A percentile compares a stretch with the other conserved stretches of the same genome.
Conservation (phyloP, 2,888 invertebrate genomes). For the Oscheius sp. region DNA sequence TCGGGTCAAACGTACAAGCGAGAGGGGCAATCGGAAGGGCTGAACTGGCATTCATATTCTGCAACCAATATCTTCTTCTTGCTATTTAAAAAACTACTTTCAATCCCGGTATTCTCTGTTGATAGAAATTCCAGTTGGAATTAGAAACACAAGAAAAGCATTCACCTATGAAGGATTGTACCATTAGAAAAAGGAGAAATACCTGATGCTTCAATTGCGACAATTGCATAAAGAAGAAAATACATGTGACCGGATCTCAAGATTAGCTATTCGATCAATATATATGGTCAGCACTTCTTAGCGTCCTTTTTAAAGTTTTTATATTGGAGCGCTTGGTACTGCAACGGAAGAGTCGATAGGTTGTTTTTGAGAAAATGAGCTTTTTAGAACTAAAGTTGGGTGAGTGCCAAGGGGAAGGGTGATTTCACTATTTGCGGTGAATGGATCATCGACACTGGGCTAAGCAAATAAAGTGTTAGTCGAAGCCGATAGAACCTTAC, state of each 20-base stretch:
- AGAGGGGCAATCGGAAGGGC: conserved; percentile 36
- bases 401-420: conserved; percentile 24
- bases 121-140: conserved; percentile 36
- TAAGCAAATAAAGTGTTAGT: conserved; percentile 27
- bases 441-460: conserved; percentile 31
- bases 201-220: not conserved
- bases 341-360: not conserved
- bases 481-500: not conserved
- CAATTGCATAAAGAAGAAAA: not conserved
- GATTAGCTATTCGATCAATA: no score
- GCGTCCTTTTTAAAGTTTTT: no score
- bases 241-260: no score
- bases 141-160: conserved; percentile 40
- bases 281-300: no score
- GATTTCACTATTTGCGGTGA: conserved; percentile 26
- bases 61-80: not conserved
- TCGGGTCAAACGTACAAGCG: conserved; percentile 37
- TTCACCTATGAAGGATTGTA: conserved; percentile 28
- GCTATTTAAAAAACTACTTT: not conserved
- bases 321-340: no score
- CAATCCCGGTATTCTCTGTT: conserved; percentile 31
- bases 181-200: not conserved
- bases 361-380: not conserved
- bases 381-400: conserved; percentile 16
- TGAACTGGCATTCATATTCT: not conserved